These are phyloP conservation scores for Haemorhous mexicanus DNA, from an alignment of 2,113 vertebrate species.

Conservation along the genomic window DNA sequence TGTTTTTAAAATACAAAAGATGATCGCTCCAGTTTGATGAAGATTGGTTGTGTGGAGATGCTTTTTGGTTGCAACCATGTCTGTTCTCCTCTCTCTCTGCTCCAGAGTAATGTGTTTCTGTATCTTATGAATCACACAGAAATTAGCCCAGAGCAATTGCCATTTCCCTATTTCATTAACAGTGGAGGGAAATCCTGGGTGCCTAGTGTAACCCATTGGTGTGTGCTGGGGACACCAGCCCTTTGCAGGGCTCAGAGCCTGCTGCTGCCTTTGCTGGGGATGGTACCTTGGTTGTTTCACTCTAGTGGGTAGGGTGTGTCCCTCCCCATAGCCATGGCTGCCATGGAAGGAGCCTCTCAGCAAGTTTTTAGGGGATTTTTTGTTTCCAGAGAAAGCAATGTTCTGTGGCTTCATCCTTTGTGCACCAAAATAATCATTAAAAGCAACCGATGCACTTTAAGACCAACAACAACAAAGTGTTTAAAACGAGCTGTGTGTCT, in stretches of 20 bases:
- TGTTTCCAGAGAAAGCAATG: neutral
- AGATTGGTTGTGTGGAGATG: neutral
- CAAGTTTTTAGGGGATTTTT: neutral
- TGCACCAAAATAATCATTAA: neutral
- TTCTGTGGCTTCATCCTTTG: neutral
- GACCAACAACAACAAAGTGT: neutral
- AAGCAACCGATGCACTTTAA: neutral
- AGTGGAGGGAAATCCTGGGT: neutral
- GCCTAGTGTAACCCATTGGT: neutral
- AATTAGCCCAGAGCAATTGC: neutral
- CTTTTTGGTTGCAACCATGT: slow-evolving; percentile 15
- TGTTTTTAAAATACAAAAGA: slow-evolving; percentile 53
- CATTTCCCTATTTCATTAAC: neutral
- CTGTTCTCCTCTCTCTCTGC: neutral
- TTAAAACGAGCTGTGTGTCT: neutral
- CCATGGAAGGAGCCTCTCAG: neutral
- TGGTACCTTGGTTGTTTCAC: neutral
- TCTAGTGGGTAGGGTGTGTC: fast-evolving
- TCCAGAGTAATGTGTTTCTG: neutral
- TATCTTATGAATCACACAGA: neutral
- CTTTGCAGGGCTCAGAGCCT: neutral
- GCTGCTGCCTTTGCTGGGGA: neutral
- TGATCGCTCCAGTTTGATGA: neutral
- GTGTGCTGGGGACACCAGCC: neutral
- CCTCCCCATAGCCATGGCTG: neutral